phyloP scores from a whole-genome alignment of 2,888 invertebrate genomes.

The Sesamia inferens region DNA sequence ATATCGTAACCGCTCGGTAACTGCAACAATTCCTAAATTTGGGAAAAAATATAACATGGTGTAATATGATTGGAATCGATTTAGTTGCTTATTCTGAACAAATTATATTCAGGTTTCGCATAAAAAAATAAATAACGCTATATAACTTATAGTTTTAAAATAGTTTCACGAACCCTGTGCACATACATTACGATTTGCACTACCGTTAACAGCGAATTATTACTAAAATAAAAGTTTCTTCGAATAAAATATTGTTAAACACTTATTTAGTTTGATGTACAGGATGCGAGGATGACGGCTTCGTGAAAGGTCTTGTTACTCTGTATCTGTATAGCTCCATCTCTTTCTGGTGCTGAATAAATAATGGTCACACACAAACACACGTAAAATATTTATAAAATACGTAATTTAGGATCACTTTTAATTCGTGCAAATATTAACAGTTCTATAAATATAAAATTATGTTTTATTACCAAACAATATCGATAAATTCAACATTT shows the following conservation, averaged over 20 bases:
- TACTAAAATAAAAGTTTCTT: no score
- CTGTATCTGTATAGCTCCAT: not conserved
- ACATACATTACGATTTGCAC: not conserved
- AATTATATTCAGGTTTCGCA: no score
- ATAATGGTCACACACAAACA: not conserved
- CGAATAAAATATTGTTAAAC: no score
- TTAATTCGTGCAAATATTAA: conserved; percentile 1
- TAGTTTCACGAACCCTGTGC: not conserved
- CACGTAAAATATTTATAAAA: conserved; percentile 8
- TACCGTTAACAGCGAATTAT: not conserved
- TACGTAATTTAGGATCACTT: not conserved
- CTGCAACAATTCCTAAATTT: no score
- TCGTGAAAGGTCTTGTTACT: not conserved
- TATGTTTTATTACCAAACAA: not conserved
- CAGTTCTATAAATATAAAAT: not conserved
- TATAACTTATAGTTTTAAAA: no score
- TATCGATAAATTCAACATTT: not conserved
- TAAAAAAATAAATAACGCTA: no score
- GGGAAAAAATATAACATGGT: no score
- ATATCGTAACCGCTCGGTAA: no score
- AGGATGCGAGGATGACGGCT: not conserved
- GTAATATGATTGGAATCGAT: no score
- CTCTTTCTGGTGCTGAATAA: conserved; percentile 10
- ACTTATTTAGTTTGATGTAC: not conserved
- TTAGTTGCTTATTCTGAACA: no score